These are phyloP conservation scores for Carlito syrichta DNA, from an alignment of 2,113 vertebrate genomes.

Conservation along the genomic window DNA sequence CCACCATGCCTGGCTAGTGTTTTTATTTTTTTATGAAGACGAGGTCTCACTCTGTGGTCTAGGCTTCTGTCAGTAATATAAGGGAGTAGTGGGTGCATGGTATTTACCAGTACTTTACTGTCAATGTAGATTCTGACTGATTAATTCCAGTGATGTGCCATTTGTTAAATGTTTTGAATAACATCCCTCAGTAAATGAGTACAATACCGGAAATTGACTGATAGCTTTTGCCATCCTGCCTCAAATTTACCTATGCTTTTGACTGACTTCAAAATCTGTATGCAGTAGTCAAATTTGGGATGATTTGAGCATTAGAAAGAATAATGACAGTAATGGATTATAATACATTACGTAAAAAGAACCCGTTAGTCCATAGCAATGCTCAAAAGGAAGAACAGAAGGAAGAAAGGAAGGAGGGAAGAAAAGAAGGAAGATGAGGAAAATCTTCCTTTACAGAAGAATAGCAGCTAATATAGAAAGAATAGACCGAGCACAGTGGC, in stretches of 20 bases:
- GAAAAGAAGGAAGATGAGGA: background rate
- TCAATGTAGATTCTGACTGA: background rate
- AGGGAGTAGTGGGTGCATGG: background rate
- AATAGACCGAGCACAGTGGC: no score
- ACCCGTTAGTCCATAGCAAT: background rate
- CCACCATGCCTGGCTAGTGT: no score
- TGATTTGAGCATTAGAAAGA: conserved; percentile 10
- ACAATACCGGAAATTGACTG: background rate
- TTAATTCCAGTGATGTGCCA: background rate
- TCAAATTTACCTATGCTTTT: conserved; percentile 22
- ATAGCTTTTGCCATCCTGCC: background rate
- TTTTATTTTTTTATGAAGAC: no score
- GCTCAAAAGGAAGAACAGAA: background rate
- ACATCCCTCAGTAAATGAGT: background rate
- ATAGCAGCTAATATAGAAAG: background rate
- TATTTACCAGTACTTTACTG: conserved; percentile 11
- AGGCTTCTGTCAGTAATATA: background rate
- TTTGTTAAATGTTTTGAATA: conserved; percentile 38
- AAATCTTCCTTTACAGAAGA: background rate
- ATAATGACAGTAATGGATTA: background rate
- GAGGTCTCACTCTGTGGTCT: no score
- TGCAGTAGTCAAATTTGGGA: background rate
- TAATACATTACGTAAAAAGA: background rate
- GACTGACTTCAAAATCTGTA: conserved; percentile 1
- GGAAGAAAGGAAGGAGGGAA: background rate